phyloP scores from a whole-genome alignment of 1,140 invertebrate genomes.

The Mamestra configurata region DNA sequence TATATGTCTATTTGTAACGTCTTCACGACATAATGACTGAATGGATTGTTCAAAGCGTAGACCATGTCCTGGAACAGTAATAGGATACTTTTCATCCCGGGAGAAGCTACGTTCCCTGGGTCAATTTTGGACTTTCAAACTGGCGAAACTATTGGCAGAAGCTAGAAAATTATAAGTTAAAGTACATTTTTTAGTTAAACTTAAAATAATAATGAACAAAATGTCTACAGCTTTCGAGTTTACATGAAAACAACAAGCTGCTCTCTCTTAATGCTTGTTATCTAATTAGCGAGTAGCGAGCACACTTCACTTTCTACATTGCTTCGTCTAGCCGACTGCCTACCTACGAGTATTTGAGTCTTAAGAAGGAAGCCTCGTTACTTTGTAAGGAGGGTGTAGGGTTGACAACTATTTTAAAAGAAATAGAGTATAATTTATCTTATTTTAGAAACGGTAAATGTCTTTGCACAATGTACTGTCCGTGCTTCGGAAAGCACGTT shows the following conservation, averaged over 20 bases:
- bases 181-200: background rate
- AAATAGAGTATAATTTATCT: too few species aligned
- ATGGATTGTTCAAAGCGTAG: too few species aligned
- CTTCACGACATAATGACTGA: too few species aligned
- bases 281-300: conserved; percentile 24
- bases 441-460: too few species aligned
- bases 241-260: background rate
- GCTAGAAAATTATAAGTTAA: background rate
- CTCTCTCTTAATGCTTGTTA: background rate
- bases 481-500: too few species aligned
- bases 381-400: background rate
- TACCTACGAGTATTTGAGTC: background rate
- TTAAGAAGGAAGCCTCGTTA: background rate
- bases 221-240: background rate
- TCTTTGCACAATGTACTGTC: too few species aligned
- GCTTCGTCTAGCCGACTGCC: background rate
- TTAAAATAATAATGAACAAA: background rate
- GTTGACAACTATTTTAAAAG: too few species aligned
- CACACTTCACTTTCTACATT: conserved; percentile 10
- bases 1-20: too few species aligned
- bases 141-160: background rate
- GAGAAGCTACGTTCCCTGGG: too few species aligned
- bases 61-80: too few species aligned
- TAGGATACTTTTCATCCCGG: too few species aligned
- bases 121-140: too few species aligned